A percentile compares a stretch with the other conserved stretches of the same genome.
These are phyloP conservation scores for Aphyosemion australe DNA, from an alignment of 2,113 vertebrate species.

Conservation along the genomic window DNA sequence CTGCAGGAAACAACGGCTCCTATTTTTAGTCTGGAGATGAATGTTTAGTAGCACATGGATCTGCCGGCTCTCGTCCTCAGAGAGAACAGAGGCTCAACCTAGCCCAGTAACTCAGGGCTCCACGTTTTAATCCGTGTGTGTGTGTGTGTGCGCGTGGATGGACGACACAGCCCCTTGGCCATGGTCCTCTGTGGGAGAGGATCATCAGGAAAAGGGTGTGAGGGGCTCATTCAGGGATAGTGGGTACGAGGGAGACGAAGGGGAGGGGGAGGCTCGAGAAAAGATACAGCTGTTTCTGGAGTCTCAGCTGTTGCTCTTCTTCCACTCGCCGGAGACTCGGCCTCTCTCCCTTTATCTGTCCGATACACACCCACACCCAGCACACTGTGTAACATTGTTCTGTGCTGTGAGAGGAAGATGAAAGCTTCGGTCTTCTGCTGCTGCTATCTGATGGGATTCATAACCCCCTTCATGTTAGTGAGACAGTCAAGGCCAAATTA, in stretches of 20 bases:
- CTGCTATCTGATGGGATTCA: conserved; percentile 53
- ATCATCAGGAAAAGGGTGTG: conserved; percentile 46
- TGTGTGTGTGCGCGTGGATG: background rate
- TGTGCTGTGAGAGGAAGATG: conserved; percentile 46
- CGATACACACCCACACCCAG: conserved; percentile 13
- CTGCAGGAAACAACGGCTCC: conserved; percentile 55
- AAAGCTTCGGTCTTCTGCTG: conserved; percentile 52
- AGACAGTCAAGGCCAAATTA: conserved; percentile 29
- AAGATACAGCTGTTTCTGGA: conserved; percentile 77
- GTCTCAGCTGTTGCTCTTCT: conserved; percentile 77
- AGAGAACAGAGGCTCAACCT: conserved; percentile 21
- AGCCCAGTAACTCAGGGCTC: conserved; percentile 5
- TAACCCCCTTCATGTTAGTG: conserved; percentile 17
- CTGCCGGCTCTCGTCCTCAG: conserved; percentile 60
- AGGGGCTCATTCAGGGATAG: conserved; percentile 58
- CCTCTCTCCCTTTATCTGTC: conserved; percentile 12
- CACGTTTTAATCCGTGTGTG: conserved; percentile 5
- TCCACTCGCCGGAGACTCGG: conserved; percentile 39
- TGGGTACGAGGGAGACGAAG: conserved; percentile 4
- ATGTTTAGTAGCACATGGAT: conserved; percentile 57
- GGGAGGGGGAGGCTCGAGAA: conserved; percentile 44
- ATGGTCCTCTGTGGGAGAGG: conserved; percentile 42
- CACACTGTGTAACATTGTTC: conserved; percentile 62
- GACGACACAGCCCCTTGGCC: conserved; percentile 30
- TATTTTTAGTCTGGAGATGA: conserved; percentile 74